Evolutionary conservation across 2,888 invertebrate species (phyloP), one percentile per base, ranked within the genome.

Genomic region (Automeris io): DNA sequence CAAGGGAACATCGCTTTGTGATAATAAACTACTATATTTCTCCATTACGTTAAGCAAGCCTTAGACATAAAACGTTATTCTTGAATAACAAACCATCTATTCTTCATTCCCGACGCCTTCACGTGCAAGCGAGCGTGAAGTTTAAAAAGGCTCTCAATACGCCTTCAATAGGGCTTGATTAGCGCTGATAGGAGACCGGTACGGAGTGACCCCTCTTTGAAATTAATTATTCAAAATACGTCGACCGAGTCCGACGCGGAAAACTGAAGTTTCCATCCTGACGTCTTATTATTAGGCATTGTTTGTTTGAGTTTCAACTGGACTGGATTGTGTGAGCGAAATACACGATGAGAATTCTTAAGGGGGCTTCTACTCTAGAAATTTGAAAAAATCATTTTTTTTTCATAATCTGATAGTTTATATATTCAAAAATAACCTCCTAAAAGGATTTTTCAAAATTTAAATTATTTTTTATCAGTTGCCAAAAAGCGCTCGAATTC

Each of bases 161-260:
- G n/a, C n/a, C n/a, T n/a, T n/a, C 83, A 82, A 83, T 83, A 72
- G 80, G 56, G 53, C 62, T 70, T 82, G 80, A 83, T 83, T 75
- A 71, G 70, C 58, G 54, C 58, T 67, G 74, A 78, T 76, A 75
- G 72, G 54, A 45, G 37, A 37, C 49, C 49, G 52, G 44, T 37
- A 49, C 51, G 45, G 51, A 59, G 53, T 81, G 83, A 81, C 83
- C 85, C 75, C 73, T 67, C 69, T 45, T 61, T 55, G 33, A 52
- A 55, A 80, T 82, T 83, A 80, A 82, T 82, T 81, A 85, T 85
- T 82, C 83, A 77, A 71, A 77, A 69, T 73, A 68, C 68, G 81
- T 79, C 72, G 61, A 29, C 8, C 50, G 54, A 31, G 52, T 42
- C 46, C 55, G 51, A 24, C 52, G 41, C 45, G 57, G 61, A 60